These are phyloP conservation scores for Mionectes macconnelli DNA, from an alignment of 2,113 vertebrate genomes.

Conservation along the genomic window DNA sequence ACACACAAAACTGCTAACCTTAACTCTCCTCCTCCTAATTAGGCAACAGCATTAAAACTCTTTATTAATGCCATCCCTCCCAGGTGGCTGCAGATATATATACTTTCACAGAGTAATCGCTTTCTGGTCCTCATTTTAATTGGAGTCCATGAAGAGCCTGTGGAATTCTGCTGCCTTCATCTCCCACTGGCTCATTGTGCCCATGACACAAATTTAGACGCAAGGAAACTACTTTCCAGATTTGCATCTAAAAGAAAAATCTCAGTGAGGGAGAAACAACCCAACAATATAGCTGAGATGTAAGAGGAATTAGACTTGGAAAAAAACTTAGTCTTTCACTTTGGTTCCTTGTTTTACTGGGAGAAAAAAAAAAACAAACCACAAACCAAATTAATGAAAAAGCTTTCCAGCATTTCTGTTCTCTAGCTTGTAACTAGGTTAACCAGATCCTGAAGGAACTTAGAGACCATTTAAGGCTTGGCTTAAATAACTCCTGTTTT, in stretches of 20 bases:
- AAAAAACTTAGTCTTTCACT: neutral
- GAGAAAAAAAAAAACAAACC: no score
- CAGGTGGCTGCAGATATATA: slow-evolving; percentile 19
- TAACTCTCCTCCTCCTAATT: slow-evolving; percentile 62
- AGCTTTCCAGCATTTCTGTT: neutral
- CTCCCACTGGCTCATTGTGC: neutral
- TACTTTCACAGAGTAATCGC: slow-evolving; percentile 35
- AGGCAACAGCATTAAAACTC: slow-evolving; percentile 56
- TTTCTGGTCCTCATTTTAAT: slow-evolving; percentile 65
- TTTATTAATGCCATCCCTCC: slow-evolving; percentile 43
- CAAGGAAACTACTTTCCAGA: neutral
- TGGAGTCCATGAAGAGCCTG: slow-evolving; percentile 30
- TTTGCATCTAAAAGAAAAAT: neutral
- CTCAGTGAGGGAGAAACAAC: neutral
- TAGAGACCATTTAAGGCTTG: neutral
- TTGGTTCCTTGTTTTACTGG: neutral
- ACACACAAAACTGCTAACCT: slow-evolving; percentile 1
- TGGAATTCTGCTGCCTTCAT: slow-evolving; percentile 3
- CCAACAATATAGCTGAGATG: neutral
- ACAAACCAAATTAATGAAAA: neutral
- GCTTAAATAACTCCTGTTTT: neutral
- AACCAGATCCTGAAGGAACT: neutral
- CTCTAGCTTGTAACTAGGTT: neutral
- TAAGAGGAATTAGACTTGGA: neutral
- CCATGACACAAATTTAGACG: slow-evolving; percentile 9